Conservation (phyloP, 2,888 invertebrate genomes). For the Pristionchus maxplancki region DNA sequence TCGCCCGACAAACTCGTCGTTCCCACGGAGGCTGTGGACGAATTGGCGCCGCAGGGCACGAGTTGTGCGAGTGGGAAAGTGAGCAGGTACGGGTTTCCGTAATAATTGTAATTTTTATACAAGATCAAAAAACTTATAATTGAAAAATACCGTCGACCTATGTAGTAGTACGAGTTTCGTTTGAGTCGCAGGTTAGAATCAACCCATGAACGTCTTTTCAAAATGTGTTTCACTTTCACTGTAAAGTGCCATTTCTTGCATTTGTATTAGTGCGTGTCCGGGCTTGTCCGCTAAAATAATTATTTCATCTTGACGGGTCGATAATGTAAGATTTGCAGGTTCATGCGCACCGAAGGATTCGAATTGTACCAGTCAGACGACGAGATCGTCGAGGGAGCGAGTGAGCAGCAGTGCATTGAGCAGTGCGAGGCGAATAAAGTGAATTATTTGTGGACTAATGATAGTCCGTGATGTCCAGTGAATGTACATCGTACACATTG, state of each 20-base stretch:
- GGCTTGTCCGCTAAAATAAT: too few species aligned
- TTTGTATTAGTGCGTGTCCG: too few species aligned
- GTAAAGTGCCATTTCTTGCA: too few species aligned
- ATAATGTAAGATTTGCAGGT: constrained; percentile 58
- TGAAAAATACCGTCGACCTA: too few species aligned
- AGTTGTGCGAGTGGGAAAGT: constrained; percentile 9
- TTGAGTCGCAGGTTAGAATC: too few species aligned
- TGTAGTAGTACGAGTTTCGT: too few species aligned
- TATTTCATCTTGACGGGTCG: too few species aligned
- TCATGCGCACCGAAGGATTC: constrained; percentile 73
- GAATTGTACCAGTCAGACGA: constrained; percentile 73
- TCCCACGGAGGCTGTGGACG: background rate
- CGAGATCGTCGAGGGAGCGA: constrained; percentile 55
- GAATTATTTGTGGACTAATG: background rate
- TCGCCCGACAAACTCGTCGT: constrained; percentile 1
- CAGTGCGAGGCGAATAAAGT: constrained; percentile 69
- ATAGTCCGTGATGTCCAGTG: too few species aligned
- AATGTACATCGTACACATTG: too few species aligned
- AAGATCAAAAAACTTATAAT: too few species aligned
- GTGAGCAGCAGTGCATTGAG: constrained; percentile 67
- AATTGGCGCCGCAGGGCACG: constrained; percentile 25
- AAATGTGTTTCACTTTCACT: too few species aligned
- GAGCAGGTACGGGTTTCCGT: background rate
- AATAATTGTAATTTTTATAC: background rate
- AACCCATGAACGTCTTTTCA: too few species aligned